Evolutionary conservation across 2,113 vertebrate genomes (phyloP).

Genomic region (Plecturocebus donacophilus): DNA sequence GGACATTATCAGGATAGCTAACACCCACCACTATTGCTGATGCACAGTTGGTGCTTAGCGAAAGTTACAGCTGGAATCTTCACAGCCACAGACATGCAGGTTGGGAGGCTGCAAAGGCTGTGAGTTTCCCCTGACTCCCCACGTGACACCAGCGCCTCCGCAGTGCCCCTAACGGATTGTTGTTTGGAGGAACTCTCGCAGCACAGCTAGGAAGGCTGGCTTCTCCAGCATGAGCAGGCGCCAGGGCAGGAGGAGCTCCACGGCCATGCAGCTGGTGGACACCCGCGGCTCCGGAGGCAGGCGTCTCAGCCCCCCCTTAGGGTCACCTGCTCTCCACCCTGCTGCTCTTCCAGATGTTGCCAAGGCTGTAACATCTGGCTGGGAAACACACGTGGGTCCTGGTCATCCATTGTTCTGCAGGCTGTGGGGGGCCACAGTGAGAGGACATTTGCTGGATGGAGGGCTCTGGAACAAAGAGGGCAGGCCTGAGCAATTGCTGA

Average conservation of each 20-base stretch:
- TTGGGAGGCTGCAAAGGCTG: accelerated
- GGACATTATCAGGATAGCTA: accelerated
- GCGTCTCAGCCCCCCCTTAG: slow-evolving; percentile 70
- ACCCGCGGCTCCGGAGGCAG: slow-evolving; percentile 65
- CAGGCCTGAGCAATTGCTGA: accelerated
- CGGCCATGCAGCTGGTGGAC: not conserved
- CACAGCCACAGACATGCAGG: accelerated
- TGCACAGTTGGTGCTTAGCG: accelerated
- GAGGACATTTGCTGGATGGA: slow-evolving; percentile 27
- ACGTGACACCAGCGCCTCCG: accelerated
- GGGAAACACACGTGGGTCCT: not conserved
- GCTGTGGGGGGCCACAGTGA: slow-evolving; percentile 64
- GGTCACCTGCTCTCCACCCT: slow-evolving; percentile 79
- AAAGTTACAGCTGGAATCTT: accelerated
- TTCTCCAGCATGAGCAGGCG: slow-evolving; percentile 48
- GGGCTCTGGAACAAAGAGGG: not conserved
- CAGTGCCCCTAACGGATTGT: accelerated
- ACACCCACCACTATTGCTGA: accelerated
- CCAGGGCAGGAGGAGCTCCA: slow-evolving; percentile 49
- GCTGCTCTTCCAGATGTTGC: slow-evolving; percentile 83
- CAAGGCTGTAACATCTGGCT: slow-evolving; percentile 81
- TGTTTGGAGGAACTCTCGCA: accelerated
- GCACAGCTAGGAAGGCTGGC: not conserved
- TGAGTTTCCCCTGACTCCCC: accelerated
- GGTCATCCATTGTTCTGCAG: slow-evolving; percentile 79